Evolutionary conservation across 1,140 invertebrate genomes (phyloP).

Genomic region (Calycopis cecrops): DNA sequence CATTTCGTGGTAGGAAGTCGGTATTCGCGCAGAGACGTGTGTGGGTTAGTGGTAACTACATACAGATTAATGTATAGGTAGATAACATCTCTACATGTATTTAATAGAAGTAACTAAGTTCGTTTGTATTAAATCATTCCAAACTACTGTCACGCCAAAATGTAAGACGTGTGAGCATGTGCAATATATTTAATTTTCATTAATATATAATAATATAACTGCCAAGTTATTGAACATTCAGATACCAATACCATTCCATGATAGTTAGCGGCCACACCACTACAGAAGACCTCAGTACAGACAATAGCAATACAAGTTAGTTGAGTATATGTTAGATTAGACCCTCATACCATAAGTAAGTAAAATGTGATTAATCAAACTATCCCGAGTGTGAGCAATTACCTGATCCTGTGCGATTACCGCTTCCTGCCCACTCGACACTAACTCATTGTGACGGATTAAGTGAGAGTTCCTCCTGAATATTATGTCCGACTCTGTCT

Average conservation of each 20-base stretch:
- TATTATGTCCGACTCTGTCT: constrained; percentile 90
- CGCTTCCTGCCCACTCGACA: constrained; percentile 70
- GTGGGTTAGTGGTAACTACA: constrained; percentile 19
- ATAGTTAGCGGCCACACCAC: constrained; percentile 31
- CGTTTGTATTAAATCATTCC: constrained; percentile 19
- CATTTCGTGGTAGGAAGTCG: constrained; percentile 65
- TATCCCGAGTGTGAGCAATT: constrained; percentile 68
- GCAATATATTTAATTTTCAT: constrained; percentile 19
- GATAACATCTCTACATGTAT: constrained; percentile 12
- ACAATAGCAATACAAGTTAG: constrained; percentile 51
- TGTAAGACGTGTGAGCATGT: constrained; percentile 62
- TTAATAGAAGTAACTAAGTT: constrained; percentile 13
- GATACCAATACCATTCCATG: constrained; percentile 11
- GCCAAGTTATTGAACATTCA: constrained; percentile 1
- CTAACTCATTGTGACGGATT: constrained; percentile 78
- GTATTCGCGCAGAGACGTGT: constrained; percentile 54
- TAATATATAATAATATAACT: constrained; percentile 13
- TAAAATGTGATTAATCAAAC: constrained; percentile 59
- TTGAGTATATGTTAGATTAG: constrained; percentile 51
- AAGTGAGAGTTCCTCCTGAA: constrained; percentile 79
- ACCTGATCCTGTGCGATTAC: constrained; percentile 70
- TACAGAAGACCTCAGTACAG: constrained; percentile 36
- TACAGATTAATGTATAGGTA: constrained; percentile 8
- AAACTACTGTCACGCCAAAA: constrained; percentile 54
- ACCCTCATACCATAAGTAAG: constrained; percentile 65